These are phyloP conservation scores for Promerops cafer DNA, from an alignment of 2,113 vertebrate species.

Conservation along the genomic window DNA sequence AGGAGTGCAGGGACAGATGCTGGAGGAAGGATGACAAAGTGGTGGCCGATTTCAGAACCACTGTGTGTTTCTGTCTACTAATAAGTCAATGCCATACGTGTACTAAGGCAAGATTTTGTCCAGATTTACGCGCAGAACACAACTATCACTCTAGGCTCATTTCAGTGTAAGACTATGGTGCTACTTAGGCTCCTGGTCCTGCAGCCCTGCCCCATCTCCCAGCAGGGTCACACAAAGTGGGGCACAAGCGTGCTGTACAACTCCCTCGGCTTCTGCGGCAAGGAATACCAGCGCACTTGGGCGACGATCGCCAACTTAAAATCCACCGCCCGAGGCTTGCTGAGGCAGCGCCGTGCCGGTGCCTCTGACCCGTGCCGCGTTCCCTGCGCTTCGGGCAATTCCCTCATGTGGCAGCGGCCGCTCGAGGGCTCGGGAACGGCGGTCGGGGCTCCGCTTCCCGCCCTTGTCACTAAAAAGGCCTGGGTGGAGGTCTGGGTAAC, in stretches of 20 bases:
- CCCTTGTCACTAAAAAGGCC: fast-evolving
- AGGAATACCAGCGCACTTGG: fast-evolving
- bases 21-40: background rate
- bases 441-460: fast-evolving
- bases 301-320: fast-evolving
- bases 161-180: background rate
- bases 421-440: background rate
- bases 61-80: background rate
- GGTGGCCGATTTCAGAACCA: background rate
- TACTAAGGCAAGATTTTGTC: background rate
- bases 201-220: background rate
- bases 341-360: fast-evolving
- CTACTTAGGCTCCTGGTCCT: background rate
- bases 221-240: background rate
- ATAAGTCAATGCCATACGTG: fast-evolving
- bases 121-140: background rate
- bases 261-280: background rate
- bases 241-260: fast-evolving
- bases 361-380: fast-evolving
- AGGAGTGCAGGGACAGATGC: background rate
- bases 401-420: fast-evolving
- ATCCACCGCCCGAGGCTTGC: fast-evolving
- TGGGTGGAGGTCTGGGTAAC: fast-evolving
- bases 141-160: background rate
- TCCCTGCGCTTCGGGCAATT: background rate